Conservation (phyloP, 2,888 invertebrate genomes). For the Trichogramma evanescens region DNA sequence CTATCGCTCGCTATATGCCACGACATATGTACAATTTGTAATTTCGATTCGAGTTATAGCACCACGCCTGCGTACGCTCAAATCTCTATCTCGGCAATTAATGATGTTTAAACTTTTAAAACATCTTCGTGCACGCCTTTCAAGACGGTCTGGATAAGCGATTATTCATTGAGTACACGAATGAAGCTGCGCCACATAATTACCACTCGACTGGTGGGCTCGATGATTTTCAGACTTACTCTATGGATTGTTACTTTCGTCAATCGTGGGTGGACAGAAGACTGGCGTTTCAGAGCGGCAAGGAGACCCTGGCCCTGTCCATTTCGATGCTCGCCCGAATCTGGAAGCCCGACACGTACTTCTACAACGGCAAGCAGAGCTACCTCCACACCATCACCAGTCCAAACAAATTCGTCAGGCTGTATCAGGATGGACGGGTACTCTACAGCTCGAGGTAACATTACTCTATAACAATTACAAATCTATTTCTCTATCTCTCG, state of each 20-base stretch:
- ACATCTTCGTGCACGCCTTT: too few relatives aligned
- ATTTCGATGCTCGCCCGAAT: slow-evolving; percentile 73
- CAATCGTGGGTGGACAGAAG: slow-evolving; percentile 77
- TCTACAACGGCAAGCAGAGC: slow-evolving; percentile 75
- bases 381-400: slow-evolving; percentile 78
- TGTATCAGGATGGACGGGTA: slow-evolving; percentile 67
- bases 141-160: too few relatives aligned
- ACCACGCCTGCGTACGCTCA: too few relatives aligned
- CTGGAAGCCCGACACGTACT: slow-evolving; percentile 83
- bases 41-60: too few relatives aligned
- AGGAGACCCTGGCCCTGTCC: slow-evolving; percentile 66
- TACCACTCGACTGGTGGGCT: too few relatives aligned
- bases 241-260: slow-evolving; percentile 83
- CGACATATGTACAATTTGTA: too few relatives aligned
- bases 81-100: too few relatives aligned
- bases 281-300: slow-evolving; percentile 61
- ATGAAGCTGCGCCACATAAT: not conserved
- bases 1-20: too few relatives aligned
- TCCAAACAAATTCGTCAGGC: slow-evolving; percentile 76
- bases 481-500: too few relatives aligned
- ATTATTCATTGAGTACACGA: not conserved
- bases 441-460: slow-evolving; percentile 66
- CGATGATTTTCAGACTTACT: slow-evolving; percentile 59
- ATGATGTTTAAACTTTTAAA: too few relatives aligned
- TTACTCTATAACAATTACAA: not conserved